These are phyloP conservation scores for Antheraea pernyi DNA, from an alignment of 1,140 invertebrate genomes.

Conservation along the genomic window DNA sequence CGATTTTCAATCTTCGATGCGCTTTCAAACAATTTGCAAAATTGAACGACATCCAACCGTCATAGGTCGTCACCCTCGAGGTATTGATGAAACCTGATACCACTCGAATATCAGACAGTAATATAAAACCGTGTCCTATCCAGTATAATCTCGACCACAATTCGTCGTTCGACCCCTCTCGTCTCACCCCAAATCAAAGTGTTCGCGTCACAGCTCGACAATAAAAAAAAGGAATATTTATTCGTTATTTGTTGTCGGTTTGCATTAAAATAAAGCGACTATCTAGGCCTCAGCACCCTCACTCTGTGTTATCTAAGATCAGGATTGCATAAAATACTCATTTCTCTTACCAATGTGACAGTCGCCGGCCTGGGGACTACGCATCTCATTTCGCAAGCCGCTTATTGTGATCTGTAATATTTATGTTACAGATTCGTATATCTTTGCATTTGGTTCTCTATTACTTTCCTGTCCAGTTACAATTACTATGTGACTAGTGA, in stretches of 20 bases:
- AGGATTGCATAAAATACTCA: conserved; percentile 73
- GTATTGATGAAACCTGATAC: conserved; percentile 66
- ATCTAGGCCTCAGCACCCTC: conserved; percentile 62
- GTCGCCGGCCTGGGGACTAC: conserved; percentile 41
- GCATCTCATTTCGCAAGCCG: conserved; percentile 53
- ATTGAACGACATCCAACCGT: conserved; percentile 16
- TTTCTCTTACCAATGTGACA: conserved; percentile 64
- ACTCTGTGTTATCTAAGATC: conserved; percentile 66
- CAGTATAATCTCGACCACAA: conserved; percentile 69
- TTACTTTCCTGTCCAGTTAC: conserved; percentile 6
- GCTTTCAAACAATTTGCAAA: conserved; percentile 28
- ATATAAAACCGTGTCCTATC: conserved; percentile 64
- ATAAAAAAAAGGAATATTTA: conserved; percentile 75
- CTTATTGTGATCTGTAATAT: conserved; percentile 25
- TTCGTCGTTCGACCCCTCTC: conserved; percentile 66
- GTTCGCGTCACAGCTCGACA: conserved; percentile 67
- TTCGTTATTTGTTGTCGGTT: conserved; percentile 76
- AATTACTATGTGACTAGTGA: background rate
- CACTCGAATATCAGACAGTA: conserved; percentile 52
- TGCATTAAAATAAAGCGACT: conserved; percentile 69
- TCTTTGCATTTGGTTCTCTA: background rate
- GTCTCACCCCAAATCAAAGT: conserved; percentile 68
- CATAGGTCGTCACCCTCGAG: conserved; percentile 39
- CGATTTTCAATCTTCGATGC: background rate
- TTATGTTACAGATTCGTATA: conserved; percentile 16